These are phyloP conservation scores for Colostygia pectinataria DNA, from an alignment of 2,888 invertebrate genomes.

Conservation along the genomic window DNA sequence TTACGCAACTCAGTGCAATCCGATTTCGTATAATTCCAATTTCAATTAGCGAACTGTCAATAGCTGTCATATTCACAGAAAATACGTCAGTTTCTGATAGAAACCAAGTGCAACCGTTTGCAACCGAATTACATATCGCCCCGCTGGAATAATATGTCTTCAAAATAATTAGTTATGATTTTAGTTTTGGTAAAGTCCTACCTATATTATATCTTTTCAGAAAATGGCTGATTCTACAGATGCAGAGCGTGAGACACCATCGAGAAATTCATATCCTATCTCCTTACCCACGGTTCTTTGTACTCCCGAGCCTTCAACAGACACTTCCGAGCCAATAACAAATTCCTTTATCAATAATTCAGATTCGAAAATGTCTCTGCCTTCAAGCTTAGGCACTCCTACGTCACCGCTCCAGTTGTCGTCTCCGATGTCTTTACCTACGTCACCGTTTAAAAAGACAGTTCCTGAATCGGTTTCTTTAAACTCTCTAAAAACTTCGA, in stretches of 20 bases:
- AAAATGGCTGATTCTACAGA: slow-evolving; percentile 62
- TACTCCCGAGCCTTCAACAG: slow-evolving; percentile 52
- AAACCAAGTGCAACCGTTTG: too few relatives aligned
- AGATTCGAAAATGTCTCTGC: slow-evolving; percentile 68
- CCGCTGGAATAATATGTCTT: too few relatives aligned
- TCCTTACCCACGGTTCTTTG: slow-evolving; percentile 69
- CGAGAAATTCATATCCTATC: slow-evolving; percentile 57
- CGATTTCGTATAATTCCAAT: too few relatives aligned
- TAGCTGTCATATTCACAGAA: too few relatives aligned
- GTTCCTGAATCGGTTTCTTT: slow-evolving; percentile 49
- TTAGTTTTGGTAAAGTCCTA: neutral
- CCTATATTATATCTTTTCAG: slow-evolving; percentile 46
- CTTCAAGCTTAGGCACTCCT: slow-evolving; percentile 68
- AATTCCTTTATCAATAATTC: slow-evolving; percentile 55
- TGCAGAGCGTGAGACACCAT: slow-evolving; percentile 44
- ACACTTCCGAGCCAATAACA: slow-evolving; percentile 45
- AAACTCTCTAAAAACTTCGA: slow-evolving; percentile 52
- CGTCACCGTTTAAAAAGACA: slow-evolving; percentile 62
- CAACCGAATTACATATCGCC: too few relatives aligned
- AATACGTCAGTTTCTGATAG: too few relatives aligned
- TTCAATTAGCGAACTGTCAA: too few relatives aligned
- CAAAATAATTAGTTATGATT: neutral
- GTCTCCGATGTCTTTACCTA: slow-evolving; percentile 67
- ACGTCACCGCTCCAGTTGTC: slow-evolving; percentile 66
- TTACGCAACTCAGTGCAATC: too few relatives aligned